These are phyloP conservation scores for Eristalis arbustorum DNA, from an alignment of 2,888 invertebrate species.

Conservation along the genomic window DNA sequence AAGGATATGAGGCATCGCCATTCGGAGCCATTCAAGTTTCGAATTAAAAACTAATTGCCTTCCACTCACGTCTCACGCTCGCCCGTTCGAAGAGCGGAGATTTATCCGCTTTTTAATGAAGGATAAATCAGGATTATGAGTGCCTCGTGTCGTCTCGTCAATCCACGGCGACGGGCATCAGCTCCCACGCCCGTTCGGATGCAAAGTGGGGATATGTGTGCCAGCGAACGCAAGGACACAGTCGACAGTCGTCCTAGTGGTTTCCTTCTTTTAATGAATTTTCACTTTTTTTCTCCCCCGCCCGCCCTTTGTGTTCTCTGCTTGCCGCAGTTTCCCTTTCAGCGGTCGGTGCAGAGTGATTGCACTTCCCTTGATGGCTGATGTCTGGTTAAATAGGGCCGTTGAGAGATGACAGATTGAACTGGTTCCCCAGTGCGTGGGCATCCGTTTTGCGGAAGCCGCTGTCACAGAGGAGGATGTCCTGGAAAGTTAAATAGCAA, in stretches of 20 bases:
- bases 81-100: not conserved
- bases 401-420: slow-evolving; percentile 27
- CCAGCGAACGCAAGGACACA: not conserved
- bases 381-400: slow-evolving; percentile 35
- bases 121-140: not conserved
- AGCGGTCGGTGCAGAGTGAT: slow-evolving; percentile 29
- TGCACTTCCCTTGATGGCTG: slow-evolving; percentile 26
- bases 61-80: not conserved
- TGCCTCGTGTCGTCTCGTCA: not conserved
- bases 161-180: not conserved
- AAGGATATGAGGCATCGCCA: not conserved
- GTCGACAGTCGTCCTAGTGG: not conserved
- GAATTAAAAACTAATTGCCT: not conserved
- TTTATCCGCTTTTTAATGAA: no score
- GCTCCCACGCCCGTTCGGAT: not conserved
- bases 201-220: slow-evolving; percentile 13
- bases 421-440: not conserved
- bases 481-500: not conserved
- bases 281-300: not conserved
- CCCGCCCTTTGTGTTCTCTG: not conserved
- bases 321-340: slow-evolving; percentile 6
- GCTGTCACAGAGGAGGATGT: not conserved
- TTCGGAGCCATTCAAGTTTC: not conserved
- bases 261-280: slow-evolving; percentile 26
- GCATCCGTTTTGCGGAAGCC: not conserved